Percentiles rank a stretch among this genome's conserved stretches.
Evolutionary conservation across 2,113 vertebrate genomes (phyloP).

Genomic region (Canis aureus): DNA sequence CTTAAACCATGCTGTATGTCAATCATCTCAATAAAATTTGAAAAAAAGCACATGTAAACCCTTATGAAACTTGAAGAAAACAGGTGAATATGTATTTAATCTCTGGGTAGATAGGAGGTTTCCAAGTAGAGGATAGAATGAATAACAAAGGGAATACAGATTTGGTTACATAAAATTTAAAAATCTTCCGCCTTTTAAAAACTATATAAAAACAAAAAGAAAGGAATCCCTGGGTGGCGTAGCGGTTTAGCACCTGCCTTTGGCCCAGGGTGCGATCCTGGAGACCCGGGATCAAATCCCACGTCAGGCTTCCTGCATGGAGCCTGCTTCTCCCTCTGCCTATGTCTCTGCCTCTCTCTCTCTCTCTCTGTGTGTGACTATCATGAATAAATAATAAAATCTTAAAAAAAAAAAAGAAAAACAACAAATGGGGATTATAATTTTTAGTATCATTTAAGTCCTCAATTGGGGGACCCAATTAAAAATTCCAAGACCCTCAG

Average conservation of each 20-base stretch:
- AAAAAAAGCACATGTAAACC: not conserved
- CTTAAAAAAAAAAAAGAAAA: not conserved
- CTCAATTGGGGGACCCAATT: not conserved
- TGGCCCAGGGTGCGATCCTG: no score
- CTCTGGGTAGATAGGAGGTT: not conserved
- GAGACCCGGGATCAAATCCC: no score
- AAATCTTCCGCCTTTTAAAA: not conserved
- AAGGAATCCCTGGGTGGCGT: not conserved
- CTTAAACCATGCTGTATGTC: not conserved
- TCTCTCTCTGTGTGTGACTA: no score
- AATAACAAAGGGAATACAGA: not conserved
- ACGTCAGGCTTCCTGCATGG: no score
- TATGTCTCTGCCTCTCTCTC: no score
- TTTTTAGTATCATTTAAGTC: not conserved
- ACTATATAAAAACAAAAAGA: not conserved
- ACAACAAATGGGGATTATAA: not conserved
- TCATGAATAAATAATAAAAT: no score
- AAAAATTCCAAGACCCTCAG: not conserved
- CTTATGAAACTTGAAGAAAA: slow-evolving; percentile 8
- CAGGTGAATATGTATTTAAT: not conserved
- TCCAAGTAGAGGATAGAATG: not conserved
- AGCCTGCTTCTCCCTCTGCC: no score
- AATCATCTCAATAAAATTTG: not conserved
- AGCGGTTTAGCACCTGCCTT: no score
- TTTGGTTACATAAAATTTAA: not conserved